Percentiles rank a stretch among this genome's conserved stretches.
phyloP scores from a whole-genome alignment of 2,113 vertebrate species.

The Sula dactylatra region DNA sequence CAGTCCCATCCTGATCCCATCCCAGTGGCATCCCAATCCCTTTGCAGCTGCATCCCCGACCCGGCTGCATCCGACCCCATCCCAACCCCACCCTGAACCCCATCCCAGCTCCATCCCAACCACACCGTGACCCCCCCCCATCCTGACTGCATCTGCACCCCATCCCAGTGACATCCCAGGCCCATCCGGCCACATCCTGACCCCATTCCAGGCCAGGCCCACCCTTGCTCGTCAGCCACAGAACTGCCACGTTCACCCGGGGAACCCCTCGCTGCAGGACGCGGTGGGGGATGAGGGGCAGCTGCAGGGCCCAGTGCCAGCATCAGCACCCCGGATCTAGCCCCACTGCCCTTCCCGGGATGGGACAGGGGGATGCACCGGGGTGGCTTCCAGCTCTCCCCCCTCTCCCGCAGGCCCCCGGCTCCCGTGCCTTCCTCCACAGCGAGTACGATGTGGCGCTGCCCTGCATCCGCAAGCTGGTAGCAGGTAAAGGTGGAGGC shows the following conservation, averaged over 20 bases:
- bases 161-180: too few relatives aligned
- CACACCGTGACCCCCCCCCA: too few relatives aligned
- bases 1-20: too few relatives aligned
- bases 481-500: constrained; percentile 80
- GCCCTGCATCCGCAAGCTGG: constrained; percentile 86
- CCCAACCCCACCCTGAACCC: too few relatives aligned
- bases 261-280: not conserved
- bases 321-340: not conserved
- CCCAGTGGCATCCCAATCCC: not conserved
- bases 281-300: not conserved
- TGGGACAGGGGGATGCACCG: not conserved
- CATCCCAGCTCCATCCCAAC: too few relatives aligned
- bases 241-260: fast-evolving
- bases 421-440: constrained; percentile 57
- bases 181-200: too few relatives aligned
- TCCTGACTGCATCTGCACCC: too few relatives aligned
- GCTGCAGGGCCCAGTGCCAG: not conserved
- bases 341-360: not conserved
- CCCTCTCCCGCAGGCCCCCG: not conserved
- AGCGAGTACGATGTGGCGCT: constrained; percentile 86
- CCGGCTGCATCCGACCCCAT: not conserved
- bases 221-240: fast-evolving
- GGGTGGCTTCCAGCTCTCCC: not conserved
- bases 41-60: too few relatives aligned
- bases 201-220: not conserved